Evolutionary conservation across 2,797 vertebrate species (phyloP), one percentile per base, ranked within the genome.

Genomic region (Rhinogobio ventralis): DNA sequence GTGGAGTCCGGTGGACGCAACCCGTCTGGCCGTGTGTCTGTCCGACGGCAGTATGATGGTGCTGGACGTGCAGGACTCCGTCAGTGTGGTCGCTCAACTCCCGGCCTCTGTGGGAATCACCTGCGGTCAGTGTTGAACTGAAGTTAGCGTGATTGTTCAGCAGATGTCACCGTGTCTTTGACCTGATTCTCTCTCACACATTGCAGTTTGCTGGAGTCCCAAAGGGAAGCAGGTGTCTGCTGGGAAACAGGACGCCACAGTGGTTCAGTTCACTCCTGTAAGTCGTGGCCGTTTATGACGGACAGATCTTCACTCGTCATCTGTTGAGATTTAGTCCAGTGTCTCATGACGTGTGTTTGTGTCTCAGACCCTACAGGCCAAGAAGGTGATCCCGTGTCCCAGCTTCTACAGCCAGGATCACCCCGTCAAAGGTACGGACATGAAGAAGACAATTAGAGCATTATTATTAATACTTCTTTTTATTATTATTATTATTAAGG

Each of bases 161-260:
- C 2, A 7, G 1, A 10, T 42, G 39, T 42, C 25, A 14, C 1
- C 39, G n/a, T 39, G 55, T 73, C 33, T 83, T n/a, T 74, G 45
- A 46, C 45, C 45, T 46, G 45, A 11, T 9, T 6, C 8, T 39
- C 5, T 83, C 6, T 83, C 15, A 46, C 2, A 8, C 3, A 11
- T 7, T 57, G 67, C 88, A 99, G 98, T 99, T 87, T 98, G 97
- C 91, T 99, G 98, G 98, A 99, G 98, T 91, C 98, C 98, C 2
- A 99, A 99, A 93, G 98, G 98, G 82, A 99, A 99, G 91, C 98
- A 99, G 67, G 94, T 99, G 28, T 97, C 97, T 33, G 97, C 96
- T 19, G 98, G 98, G 62, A 99, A 96, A 69, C 95, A 96, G 91
- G 94, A 99, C 42, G 97, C 96, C 82, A 97, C 97, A 0, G 96